Evolutionary conservation across 1,140 invertebrate species (phyloP).

Genomic region (Probaryconus sp.): DNA sequence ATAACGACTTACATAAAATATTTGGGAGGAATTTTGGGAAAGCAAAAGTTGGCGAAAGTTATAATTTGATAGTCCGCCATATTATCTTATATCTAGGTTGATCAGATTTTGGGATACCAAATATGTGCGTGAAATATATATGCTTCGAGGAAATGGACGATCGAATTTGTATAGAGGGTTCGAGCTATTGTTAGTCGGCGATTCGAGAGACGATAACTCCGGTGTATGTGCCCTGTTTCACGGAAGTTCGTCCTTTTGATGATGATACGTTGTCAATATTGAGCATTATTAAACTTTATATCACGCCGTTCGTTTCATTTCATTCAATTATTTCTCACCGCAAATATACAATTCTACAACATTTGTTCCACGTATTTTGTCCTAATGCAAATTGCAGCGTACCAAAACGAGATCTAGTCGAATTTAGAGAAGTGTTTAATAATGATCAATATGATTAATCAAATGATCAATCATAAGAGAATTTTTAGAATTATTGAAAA

Average conservation of each 20-base stretch:
- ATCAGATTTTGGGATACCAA: slow-evolving; percentile 24
- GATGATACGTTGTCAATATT: neutral
- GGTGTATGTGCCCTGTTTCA: slow-evolving; percentile 26
- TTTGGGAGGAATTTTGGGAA: no score
- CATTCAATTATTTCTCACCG: neutral
- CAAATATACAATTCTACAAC: no score
- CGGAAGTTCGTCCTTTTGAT: slow-evolving; percentile 34
- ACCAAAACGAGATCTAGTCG: no score
- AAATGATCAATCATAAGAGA: no score
- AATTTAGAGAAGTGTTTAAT: no score
- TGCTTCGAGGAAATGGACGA: slow-evolving; percentile 27
- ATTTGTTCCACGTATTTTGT: no score
- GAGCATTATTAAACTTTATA: slow-evolving; percentile 20
- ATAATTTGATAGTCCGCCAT: slow-evolving; percentile 40
- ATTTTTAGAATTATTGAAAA: no score
- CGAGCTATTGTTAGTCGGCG: slow-evolving; percentile 11
- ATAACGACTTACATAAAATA: no score
- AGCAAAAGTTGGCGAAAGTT: no score
- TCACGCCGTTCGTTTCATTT: slow-evolving; percentile 23
- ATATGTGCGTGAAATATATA: slow-evolving; percentile 1
- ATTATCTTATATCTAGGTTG: slow-evolving; percentile 39
- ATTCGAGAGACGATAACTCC: slow-evolving; percentile 22
- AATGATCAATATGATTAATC: no score
- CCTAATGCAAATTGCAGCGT: no score
- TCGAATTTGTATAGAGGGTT: slow-evolving; percentile 9